phyloP scores from a whole-genome alignment of 1,140 invertebrate genomes.

The Drosophila gunungcola region DNA sequence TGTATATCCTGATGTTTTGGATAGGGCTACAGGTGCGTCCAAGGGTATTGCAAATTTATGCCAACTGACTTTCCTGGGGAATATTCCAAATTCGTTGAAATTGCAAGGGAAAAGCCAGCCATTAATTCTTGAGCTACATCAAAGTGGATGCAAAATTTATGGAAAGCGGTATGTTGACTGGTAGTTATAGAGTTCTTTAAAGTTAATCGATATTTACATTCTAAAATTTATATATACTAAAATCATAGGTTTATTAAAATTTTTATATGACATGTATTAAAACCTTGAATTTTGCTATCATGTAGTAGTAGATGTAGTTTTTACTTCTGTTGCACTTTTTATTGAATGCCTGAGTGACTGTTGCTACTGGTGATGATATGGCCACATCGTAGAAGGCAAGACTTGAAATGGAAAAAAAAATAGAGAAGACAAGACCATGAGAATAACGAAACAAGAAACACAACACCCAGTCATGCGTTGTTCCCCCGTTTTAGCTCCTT shows the following conservation, averaged over 20 bases:
- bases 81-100: conserved; percentile 21
- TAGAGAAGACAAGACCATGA: not conserved
- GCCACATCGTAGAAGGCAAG: conserved; percentile 54
- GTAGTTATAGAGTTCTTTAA: too few species aligned
- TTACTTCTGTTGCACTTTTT: conserved; percentile 2
- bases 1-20: conserved; percentile 9
- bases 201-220: not conserved
- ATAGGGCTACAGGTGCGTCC: conserved; percentile 19
- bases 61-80: conserved; percentile 28
- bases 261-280: too few species aligned
- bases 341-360: conserved; percentile 15
- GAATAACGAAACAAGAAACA: conserved; percentile 21
- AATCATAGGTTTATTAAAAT: too few species aligned
- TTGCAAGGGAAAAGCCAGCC: conserved; percentile 28
- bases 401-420: conserved; percentile 6
- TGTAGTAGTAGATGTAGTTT: too few species aligned
- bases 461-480: conserved; percentile 68
- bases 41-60: conserved; percentile 32
- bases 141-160: conserved; percentile 12
- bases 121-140: conserved; percentile 19
- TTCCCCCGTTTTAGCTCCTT: conserved; percentile 47
- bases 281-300: too few species aligned
- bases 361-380: conserved; percentile 60
- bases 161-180: not conserved
- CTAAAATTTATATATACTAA: too few species aligned